Conservation (phyloP, 2,797 vertebrate genomes). For the Cossypha polioptera region DNA sequence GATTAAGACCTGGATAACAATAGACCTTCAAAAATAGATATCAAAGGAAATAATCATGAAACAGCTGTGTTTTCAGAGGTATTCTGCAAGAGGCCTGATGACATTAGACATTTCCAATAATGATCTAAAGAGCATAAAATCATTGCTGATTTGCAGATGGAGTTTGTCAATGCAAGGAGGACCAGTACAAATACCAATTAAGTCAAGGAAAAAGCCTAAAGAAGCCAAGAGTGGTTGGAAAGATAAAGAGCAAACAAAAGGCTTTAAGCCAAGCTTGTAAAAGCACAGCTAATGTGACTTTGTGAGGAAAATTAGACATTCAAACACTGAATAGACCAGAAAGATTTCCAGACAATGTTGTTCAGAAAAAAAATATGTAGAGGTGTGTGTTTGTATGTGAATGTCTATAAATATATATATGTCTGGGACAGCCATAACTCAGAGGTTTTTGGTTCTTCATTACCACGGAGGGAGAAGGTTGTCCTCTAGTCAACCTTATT, state of each 20-base stretch:
- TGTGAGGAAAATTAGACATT: conserved; percentile 26
- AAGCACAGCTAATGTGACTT: conserved; percentile 29
- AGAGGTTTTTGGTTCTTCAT: neutral
- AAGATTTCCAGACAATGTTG: neutral
- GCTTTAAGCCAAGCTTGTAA: conserved; percentile 46
- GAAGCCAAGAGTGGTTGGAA: conserved; percentile 58
- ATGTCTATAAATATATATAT: neutral
- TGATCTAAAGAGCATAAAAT: conserved; percentile 36
- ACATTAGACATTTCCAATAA: conserved; percentile 17
- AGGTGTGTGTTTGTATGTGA: neutral
- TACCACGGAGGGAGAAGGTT: neutral
- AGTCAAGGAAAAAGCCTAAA: conserved; percentile 56
- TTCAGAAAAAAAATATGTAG: neutral
- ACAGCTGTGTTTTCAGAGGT: conserved; percentile 49
- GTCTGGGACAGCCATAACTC: neutral
- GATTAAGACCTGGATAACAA: conserved; percentile 10
- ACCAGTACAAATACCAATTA: conserved; percentile 61
- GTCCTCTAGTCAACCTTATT: neutral
- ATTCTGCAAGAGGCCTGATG: conserved; percentile 27
- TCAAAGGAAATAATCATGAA: conserved; percentile 28
- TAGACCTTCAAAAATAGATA: conserved; percentile 18
- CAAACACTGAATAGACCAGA: conserved; percentile 3
- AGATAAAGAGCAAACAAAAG: conserved; percentile 60
- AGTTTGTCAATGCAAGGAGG: conserved; percentile 24
- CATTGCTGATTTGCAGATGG: conserved; percentile 50